phyloP scores from a whole-genome alignment of 1,140 invertebrate genomes.

The Scaptomyza graminum region DNA sequence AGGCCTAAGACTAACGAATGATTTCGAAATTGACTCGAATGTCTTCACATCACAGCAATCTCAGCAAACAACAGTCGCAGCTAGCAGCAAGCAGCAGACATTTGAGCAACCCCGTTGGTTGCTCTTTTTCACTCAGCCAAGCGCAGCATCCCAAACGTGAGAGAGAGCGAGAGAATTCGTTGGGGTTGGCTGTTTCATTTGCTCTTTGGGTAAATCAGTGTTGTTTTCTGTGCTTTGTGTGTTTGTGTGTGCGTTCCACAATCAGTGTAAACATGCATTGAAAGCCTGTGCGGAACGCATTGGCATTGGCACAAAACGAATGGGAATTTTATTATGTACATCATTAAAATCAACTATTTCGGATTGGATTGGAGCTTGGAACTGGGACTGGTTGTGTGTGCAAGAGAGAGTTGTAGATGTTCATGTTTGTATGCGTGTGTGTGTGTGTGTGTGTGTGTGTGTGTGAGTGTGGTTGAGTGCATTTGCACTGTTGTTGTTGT shows the following conservation, averaged over 20 bases:
- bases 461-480: conserved; percentile 61
- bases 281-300: conserved; percentile 62
- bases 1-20: conserved; percentile 83
- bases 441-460: conserved; percentile 25
- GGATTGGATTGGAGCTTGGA: conserved; percentile 81
- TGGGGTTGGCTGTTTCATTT: conserved; percentile 15
- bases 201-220: conserved; percentile 62
- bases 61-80: conserved; percentile 26
- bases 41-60: conserved; percentile 54
- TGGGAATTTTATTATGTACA: conserved; percentile 84
- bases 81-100: conserved; percentile 29
- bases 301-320: conserved; percentile 83
- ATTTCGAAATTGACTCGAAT: conserved; percentile 78
- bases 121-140: conserved; percentile 57
- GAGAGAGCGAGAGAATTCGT: background rate
- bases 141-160: conserved; percentile 27
- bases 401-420: conserved; percentile 23
- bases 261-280: conserved; percentile 68
- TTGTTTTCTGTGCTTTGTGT: background rate
- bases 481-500: conserved; percentile 55
- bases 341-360: conserved; percentile 84
- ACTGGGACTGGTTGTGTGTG: conserved; percentile 60
- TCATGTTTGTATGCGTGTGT: conserved; percentile 23
- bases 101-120: conserved; percentile 35
- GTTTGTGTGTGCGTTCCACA: conserved; percentile 38